Evolutionary conservation across 1,140 invertebrate species (phyloP), one percentile per base, ranked within the genome.

Genomic region (Rhizoglyphus robini): DNA sequence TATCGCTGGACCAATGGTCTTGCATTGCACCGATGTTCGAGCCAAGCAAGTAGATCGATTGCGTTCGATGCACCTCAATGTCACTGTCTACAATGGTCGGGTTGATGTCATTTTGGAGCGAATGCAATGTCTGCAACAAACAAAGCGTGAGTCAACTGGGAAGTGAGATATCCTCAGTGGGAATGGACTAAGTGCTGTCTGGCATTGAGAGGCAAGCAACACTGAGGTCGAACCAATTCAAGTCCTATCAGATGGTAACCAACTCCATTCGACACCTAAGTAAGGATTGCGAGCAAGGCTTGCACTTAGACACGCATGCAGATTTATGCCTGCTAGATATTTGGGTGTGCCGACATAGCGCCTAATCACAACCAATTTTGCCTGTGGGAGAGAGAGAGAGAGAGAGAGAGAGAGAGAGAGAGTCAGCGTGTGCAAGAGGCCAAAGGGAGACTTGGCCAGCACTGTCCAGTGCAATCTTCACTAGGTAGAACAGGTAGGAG

Each of bases 161-260:
- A 46, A 23, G 23, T 46, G 15, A 41, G 36, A 41, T 41, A 11
- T 41, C 36, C 36, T n/a, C 8, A 41, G 18, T 41, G 36, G 8
- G 36, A 41, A 41, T 18, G 36, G 36, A 41, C 18, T 11, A 41
- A 18, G 36, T 41, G 36, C 36, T 41, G 36, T 41, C 8, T 18
- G 36, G 18, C 36, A 41, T 11, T 41, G 36, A 41, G 18, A 8
- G 18, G 36, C 18, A 41, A 41, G 18, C 36, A 41, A 11, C 36
- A 41, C 8, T 41, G 8, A 54, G 51, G 20, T 54, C 51, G 20
- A 20, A 27, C 51, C 20, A 54, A 54, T 20, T 5, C 36, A 32
- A 54, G 51, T 27, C 23, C 51, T 54, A 54, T 54, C 51, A 54
- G 51, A 54, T 54, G 51, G 51, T 54, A 8, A 54, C 51, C 51